Base-by-base conservation (phyloP, 2,113 vertebrate genomes). In the Pteronura brasiliensis region DNA sequence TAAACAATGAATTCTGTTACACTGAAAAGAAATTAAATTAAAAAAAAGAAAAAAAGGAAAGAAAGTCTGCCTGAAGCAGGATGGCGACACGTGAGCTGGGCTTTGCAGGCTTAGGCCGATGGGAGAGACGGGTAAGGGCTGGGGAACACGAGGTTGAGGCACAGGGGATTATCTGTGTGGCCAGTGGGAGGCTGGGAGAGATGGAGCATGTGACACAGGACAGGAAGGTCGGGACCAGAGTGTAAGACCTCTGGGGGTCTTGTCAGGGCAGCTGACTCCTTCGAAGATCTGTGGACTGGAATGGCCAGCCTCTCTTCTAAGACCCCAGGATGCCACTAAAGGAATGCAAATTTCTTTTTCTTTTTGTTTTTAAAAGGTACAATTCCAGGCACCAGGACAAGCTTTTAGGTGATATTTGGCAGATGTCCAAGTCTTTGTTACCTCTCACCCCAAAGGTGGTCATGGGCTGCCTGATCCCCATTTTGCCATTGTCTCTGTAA, bases 81-180 rank as follows among this genome's bases (percentile, higher is more conserved):
- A 25, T 27, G 44, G 39, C 85, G 49, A 71, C 15, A 25, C 42
- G 20, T 55, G 74, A 95, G 29, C 29, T 85, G 63, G 77, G 44
- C 36, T 95, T 79, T 93, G 96, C 84, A 59, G 59, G 79, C 63
- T 97, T 11, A 61, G 76, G 87, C 72, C 25, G 31, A 44, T 59
- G 87, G 82, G 61, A n/a, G 36, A 74, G 63, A 61, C 2, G 42
- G 81, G 61, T 17, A 7, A 81, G 74, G 23, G 5, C 9, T 2
- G 44, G 44, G 47, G 39, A 20, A 11, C 23, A 23, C 29, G 47
- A 42, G 0, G 6, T 27, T 1, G 42, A 57, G 89, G 34, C 36
- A 44, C 10, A 14, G 18, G 3, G 4, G 3, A 4, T 80, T 29
- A 11, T 27, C 44, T 14, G 4, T 23, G 47, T n/a, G 71, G 20